Evolutionary conservation across 2,888 invertebrate species (phyloP), one percentile per base, ranked within the genome.

Genomic region (Dastarcus helophoroides): DNA sequence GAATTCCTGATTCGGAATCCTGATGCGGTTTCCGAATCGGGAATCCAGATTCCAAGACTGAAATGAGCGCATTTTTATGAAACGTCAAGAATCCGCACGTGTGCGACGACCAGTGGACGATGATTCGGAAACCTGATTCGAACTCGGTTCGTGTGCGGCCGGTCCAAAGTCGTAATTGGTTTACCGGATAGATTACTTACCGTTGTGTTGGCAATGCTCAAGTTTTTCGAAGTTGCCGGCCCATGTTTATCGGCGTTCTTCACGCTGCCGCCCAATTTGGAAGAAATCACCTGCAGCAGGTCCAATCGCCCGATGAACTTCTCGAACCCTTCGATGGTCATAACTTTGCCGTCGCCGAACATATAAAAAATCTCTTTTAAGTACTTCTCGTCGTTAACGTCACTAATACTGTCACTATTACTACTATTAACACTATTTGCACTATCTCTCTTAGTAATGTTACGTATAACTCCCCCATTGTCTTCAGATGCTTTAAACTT

Each of bases 321-420:
- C 40, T 77, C 74, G 45, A 85, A 82, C n/a, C 76, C 78, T 3
- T 69, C 69, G 40, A 81, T 71, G 6, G 74, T 74, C 60, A 76
- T 68, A 21, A 64, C 69, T 4, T 67, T 3, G 1, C 69, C 71
- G 48, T 78, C 71, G 0, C 80, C 79, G 48, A 74, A 81, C 47
- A 69, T 62, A 22, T 65, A 61, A 54, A 84, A 81, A 32, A 84
- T 68, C 53, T 75, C 71, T 36, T 69, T 69, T 28, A 81, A 62
- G 50, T 76, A 82, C 29, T 69, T 66, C 22, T 67, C 65, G 39
- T 53, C 50, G 33, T 48, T 29, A 35, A 19, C 42, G 43, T 45
- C 42, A 28, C 35, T 43, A 36, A 32, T 41, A 33, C 33, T 36
- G 27, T 32, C 32, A 33, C 28, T 36, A 32, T 39, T 37, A 32